Percentiles rank a stretch among this genome's conserved stretches.
Conservation (phyloP, 2,888 invertebrate species). For the Chrysotoxum bicinctum region DNA sequence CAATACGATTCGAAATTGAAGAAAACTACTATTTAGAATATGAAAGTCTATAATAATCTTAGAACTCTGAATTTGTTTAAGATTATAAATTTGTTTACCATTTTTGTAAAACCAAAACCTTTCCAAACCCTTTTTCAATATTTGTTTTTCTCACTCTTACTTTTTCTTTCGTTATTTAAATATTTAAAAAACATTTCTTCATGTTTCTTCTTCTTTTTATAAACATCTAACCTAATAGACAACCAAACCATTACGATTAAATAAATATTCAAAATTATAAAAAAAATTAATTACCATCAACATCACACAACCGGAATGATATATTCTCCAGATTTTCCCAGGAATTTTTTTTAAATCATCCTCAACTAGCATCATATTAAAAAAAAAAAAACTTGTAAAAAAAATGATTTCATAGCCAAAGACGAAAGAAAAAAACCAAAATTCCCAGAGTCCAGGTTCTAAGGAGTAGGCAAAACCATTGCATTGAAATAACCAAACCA, state of each 20-base stretch:
- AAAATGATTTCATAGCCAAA: constrained; percentile 66
- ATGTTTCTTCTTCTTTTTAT: not conserved
- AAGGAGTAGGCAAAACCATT: constrained; percentile 42
- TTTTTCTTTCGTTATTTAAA: constrained; percentile 28
- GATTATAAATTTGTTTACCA: too few relatives aligned
- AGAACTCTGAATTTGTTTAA: too few relatives aligned
- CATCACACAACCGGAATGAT: not conserved
- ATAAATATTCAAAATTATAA: constrained; percentile 12
- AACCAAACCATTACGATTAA: not conserved
- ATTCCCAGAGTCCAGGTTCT: constrained; percentile 68
- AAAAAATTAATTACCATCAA: constrained; percentile 57
- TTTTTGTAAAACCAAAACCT: not conserved
- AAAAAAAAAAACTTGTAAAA: constrained; percentile 39
- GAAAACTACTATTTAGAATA: too few relatives aligned
- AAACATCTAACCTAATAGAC: not conserved
- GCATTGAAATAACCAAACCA: constrained; percentile 14
- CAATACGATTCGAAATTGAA: too few relatives aligned
- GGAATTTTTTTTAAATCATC: constrained; percentile 48
- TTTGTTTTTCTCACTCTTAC: constrained; percentile 34
- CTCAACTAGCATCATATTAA: constrained; percentile 1
- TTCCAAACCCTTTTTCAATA: not conserved
- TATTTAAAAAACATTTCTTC: constrained; percentile 42
- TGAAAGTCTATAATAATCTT: too few relatives aligned
- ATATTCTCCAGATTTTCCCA: constrained; percentile 53
- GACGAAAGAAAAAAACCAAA: constrained; percentile 59